Evolutionary conservation across 2,113 vertebrate genomes (phyloP).

Genomic region (Recurvirostra avosetta): DNA sequence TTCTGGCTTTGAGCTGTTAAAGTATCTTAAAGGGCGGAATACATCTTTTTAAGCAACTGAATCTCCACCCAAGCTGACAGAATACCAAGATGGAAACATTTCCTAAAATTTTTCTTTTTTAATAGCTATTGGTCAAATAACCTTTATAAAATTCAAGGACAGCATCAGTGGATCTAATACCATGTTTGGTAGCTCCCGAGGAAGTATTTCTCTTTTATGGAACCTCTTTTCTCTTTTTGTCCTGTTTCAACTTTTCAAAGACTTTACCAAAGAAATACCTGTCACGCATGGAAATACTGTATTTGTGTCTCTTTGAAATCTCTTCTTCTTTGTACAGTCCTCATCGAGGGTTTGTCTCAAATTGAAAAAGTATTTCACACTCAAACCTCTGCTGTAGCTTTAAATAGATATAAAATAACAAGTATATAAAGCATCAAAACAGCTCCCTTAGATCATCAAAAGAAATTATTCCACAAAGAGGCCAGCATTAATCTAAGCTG

Average conservation of each 20-base stretch:
- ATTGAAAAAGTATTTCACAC: neutral
- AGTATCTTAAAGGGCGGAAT: neutral
- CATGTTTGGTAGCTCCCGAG: neutral
- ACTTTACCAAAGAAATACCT: neutral
- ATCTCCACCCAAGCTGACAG: neutral
- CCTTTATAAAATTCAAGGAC: neutral
- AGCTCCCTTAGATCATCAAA: conserved; percentile 21
- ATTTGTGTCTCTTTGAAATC: neutral
- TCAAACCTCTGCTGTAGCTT: neutral
- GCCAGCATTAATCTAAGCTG: neutral
- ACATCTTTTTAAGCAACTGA: neutral
- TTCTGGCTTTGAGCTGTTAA: neutral
- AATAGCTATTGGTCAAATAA: neutral
- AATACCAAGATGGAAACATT: neutral
- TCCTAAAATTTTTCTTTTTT: neutral
- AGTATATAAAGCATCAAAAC: neutral
- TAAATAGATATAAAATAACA: conserved; percentile 5
- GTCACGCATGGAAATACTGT: neutral
- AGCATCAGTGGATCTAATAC: neutral
- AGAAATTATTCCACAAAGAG: neutral
- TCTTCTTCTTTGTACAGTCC: neutral
- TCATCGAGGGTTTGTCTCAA: neutral
- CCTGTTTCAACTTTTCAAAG: neutral
- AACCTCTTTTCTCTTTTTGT: neutral
- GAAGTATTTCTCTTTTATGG: neutral